These are phyloP conservation scores for Andrena flavipes DNA, from an alignment of 2,888 invertebrate genomes.

Conservation along the genomic window DNA sequence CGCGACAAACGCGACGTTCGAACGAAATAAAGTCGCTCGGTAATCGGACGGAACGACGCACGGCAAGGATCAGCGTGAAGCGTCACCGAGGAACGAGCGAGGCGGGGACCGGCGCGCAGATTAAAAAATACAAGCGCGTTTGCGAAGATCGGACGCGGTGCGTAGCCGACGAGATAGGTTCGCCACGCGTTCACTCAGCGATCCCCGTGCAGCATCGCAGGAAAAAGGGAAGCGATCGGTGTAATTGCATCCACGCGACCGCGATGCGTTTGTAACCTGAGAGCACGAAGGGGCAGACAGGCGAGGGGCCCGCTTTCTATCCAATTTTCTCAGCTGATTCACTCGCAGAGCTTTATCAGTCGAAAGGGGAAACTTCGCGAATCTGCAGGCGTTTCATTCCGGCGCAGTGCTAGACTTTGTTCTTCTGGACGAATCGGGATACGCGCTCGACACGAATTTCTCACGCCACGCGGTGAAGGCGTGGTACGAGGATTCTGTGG, in stretches of 20 bases:
- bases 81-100: not conserved
- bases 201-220: not conserved
- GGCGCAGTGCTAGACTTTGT: too few relatives aligned
- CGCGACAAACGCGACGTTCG: not conserved
- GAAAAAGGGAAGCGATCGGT: not conserved
- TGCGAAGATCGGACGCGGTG: not conserved
- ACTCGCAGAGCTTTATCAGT: not conserved
- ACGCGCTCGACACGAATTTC: not conserved
- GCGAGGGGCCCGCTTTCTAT: not conserved
- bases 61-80: constrained; percentile 23
- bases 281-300: not conserved
- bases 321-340: constrained; percentile 28
- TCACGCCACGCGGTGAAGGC: too few relatives aligned
- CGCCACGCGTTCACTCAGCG: not conserved
- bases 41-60: not conserved
- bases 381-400: not conserved
- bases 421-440: too few relatives aligned
- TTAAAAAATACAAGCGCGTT: not conserved
- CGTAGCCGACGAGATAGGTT: not conserved
- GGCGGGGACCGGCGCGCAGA: not conserved
- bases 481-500: too few relatives aligned
- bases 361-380: not conserved
- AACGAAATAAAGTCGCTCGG: not conserved
- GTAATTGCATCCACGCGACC: constrained; percentile 31
- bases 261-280: not conserved